Base-by-base conservation (phyloP, 2,888 invertebrate species). In the Lithophane leautieri region DNA sequence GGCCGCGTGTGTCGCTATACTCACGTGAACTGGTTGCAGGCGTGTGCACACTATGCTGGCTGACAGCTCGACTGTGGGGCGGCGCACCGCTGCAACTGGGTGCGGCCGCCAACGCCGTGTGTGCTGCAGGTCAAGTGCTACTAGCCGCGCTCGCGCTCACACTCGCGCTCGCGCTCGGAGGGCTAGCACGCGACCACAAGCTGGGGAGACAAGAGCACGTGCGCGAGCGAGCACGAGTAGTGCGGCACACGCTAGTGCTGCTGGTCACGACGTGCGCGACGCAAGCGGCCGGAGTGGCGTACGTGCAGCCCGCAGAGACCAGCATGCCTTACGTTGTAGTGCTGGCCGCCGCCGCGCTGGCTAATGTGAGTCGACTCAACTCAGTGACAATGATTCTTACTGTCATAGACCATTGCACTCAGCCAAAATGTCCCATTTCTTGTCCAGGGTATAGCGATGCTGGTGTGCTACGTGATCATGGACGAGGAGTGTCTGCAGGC, bases 81-180 rank as follows among this genome's bases (percentile, higher is more conserved):
- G 97, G 97, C 72, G 97, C 95, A 12, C 96, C 96, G 1, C 97
- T 91, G 93, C 97, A 94, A 95, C 96, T 91, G 91, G 97, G 95
- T 85, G 88, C 94, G 34, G 97, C 94, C 3, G 96, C 97, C 72
- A 97, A 97, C 89, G 96, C 97, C 81, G 97, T 98, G 86, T 98
- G 97, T 91, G 96, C 97, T 47, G 97, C 97, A 70, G 98, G 98
- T 76, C 97, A 97, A 85, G 97, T 97, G 50, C 96, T 98, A 76
- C 97, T 98, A 89, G 96, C 97, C 58, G 92, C 97, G 54, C 97
- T 98, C 67, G 98, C 98, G 90, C 94, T 97, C 62, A 97, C 98
- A 70, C 96, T 98, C 72, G 97, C 98, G 82, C 94, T 97, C 86
- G 50, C 73, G 0, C 56, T 73, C 34, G 58, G 52, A 25, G 80